Percentiles rank a stretch among this genome's conserved stretches.
Evolutionary conservation across 2,113 vertebrate species (phyloP).

Genomic region (Malurus cyaneus): DNA sequence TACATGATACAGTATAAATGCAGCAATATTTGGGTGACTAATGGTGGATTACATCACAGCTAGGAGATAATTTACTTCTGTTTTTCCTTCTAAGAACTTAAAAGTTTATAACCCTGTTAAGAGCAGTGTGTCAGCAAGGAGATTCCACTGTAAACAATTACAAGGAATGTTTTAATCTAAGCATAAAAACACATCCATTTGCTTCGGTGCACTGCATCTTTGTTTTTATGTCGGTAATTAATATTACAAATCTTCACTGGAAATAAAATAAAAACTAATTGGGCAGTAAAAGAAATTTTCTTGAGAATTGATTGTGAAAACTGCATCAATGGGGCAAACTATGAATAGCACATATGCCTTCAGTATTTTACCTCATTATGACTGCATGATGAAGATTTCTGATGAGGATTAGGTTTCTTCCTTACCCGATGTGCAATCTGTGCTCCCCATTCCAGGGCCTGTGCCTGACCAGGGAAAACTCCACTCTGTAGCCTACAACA

Average conservation of each 20-base stretch:
- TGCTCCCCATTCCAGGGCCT: neutral
- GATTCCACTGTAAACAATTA: slow-evolving; percentile 56
- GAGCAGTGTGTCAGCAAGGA: slow-evolving; percentile 19
- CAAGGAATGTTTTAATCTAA: slow-evolving; percentile 45
- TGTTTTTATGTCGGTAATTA: slow-evolving; percentile 45
- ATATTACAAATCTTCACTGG: slow-evolving; percentile 10
- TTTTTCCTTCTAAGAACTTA: slow-evolving; percentile 14
- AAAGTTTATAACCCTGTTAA: slow-evolving; percentile 52
- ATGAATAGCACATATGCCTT: neutral
- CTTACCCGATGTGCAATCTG: neutral
- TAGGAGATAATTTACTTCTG: neutral
- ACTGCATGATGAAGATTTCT: neutral
- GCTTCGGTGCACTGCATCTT: slow-evolving; percentile 19
- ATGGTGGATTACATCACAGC: slow-evolving; percentile 21
- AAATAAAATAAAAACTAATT: slow-evolving; percentile 56
- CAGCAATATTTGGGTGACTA: slow-evolving; percentile 42
- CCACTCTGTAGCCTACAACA: rapidly evolving
- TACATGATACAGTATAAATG: slow-evolving; percentile 41
- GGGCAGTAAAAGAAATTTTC: slow-evolving; percentile 20
- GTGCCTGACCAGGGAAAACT: neutral
- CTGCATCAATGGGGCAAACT: neutral
- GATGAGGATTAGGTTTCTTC: neutral
- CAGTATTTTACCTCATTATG: neutral
- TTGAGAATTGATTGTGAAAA: neutral
- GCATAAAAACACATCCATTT: slow-evolving; percentile 1